Percentiles rank a stretch among this genome's conserved stretches.
Conservation (phyloP, 2,113 vertebrate species). For the Leiothrix lutea region DNA sequence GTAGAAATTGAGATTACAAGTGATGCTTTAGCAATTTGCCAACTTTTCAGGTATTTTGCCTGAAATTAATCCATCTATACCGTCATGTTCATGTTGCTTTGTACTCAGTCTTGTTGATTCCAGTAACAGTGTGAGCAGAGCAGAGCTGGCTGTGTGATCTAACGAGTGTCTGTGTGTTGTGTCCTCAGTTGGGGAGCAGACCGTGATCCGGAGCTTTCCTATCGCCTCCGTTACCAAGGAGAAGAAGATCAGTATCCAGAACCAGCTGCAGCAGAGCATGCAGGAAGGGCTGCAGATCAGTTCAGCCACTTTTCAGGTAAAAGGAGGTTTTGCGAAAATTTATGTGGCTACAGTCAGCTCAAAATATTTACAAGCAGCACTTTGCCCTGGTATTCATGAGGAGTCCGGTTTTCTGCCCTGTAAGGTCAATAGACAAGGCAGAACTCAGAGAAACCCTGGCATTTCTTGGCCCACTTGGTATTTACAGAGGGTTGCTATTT, state of each 20-base stretch:
- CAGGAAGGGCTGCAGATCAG: constrained; percentile 95
- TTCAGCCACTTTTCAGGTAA: constrained; percentile 94
- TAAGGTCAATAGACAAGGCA: not conserved
- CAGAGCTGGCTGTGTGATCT: not conserved
- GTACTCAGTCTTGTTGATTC: not conserved
- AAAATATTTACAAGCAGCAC: not conserved
- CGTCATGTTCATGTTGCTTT: not conserved
- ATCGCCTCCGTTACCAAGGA: constrained; percentile 93
- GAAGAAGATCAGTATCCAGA: constrained; percentile 96
- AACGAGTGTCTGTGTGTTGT: not conserved
- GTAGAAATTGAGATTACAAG: not conserved
- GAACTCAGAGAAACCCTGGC: not conserved
- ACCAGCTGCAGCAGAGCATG: constrained; percentile 93
- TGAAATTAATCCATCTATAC: not conserved
- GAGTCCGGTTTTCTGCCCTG: not conserved
- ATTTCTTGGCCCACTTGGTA: not conserved
- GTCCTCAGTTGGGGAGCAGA: constrained; percentile 90
- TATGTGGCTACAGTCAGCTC: not conserved
- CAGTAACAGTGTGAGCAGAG: not conserved
- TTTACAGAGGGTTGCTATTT: not conserved
- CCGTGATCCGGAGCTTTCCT: constrained; percentile 91
- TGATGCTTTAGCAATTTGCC: not conserved
- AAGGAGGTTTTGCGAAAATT: not conserved
- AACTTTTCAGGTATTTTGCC: not conserved
- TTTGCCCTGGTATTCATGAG: not conserved